Evolutionary conservation across 2,888 invertebrate species (phyloP).

Genomic region (Tinea semifulvella): DNA sequence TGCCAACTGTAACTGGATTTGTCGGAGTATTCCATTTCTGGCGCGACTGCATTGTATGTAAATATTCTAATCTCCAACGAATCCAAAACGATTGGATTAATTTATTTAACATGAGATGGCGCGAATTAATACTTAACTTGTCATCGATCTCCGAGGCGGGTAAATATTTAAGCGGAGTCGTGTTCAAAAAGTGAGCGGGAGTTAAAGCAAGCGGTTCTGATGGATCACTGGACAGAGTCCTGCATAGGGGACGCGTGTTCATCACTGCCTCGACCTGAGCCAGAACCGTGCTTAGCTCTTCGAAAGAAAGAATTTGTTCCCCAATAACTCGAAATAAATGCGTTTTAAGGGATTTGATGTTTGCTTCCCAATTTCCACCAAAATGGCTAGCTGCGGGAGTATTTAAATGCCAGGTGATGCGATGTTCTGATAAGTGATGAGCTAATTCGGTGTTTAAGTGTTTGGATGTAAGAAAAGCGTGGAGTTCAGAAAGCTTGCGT

Average conservation of each 20-base stretch:
- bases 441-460: not conserved
- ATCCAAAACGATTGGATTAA: no score
- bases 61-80: no score
- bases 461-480: not conserved
- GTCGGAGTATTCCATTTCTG: no score
- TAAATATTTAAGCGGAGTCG: not conserved
- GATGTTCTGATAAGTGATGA: not conserved
- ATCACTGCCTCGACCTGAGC: not conserved
- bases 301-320: not conserved
- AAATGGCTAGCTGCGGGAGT: constrained; percentile 14
- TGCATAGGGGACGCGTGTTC: not conserved
- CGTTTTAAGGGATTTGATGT: not conserved
- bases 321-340: constrained; percentile 4
- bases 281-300: not conserved
- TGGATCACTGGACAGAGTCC: not conserved
- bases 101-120: no score
- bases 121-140: no score
- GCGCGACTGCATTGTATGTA: no score
- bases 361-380: constrained; percentile 16
- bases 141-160: no score
- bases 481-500: not conserved
- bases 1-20: no score
- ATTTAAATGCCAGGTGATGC: constrained; percentile 10
- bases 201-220: not conserved
- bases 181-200: not conserved